Evolutionary conservation across 2,113 vertebrate species (phyloP).

Genomic region (Acrocephalus kingi): DNA sequence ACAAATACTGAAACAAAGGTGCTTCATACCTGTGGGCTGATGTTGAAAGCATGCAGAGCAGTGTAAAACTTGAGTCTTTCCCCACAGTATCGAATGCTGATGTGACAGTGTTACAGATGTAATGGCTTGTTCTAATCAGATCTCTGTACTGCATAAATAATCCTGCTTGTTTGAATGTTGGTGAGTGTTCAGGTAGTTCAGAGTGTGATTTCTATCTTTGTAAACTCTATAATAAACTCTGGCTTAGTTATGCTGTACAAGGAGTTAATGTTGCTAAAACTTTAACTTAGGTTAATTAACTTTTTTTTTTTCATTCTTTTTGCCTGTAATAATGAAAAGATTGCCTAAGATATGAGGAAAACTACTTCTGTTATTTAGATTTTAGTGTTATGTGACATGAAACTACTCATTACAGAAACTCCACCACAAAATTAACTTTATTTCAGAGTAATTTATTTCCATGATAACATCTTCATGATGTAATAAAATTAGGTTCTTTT

Average conservation of each 20-base stretch:
- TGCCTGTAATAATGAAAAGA: neutral
- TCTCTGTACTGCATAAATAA: neutral
- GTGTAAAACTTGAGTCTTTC: neutral
- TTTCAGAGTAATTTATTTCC: neutral
- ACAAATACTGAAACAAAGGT: neutral
- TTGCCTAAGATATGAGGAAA: neutral
- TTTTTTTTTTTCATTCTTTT: neutral
- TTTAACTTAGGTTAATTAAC: neutral
- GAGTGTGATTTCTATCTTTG: neutral
- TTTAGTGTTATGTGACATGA: neutral
- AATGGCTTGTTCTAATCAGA: neutral
- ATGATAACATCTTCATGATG: neutral
- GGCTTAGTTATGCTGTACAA: neutral
- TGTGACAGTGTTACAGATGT: neutral
- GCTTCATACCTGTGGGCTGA: neutral
- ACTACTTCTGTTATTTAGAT: neutral
- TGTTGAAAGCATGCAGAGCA: neutral
- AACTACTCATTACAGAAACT: neutral
- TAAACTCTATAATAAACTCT: neutral
- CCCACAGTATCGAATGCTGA: rapidly evolving
- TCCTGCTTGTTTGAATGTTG: neutral
- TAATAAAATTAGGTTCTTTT: neutral
- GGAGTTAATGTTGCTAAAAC: neutral
- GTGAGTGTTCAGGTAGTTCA: neutral
- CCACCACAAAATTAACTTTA: neutral